Evolutionary conservation across 2,113 vertebrate species (phyloP).

Genomic region (Poeciliopsis occidentalis): DNA sequence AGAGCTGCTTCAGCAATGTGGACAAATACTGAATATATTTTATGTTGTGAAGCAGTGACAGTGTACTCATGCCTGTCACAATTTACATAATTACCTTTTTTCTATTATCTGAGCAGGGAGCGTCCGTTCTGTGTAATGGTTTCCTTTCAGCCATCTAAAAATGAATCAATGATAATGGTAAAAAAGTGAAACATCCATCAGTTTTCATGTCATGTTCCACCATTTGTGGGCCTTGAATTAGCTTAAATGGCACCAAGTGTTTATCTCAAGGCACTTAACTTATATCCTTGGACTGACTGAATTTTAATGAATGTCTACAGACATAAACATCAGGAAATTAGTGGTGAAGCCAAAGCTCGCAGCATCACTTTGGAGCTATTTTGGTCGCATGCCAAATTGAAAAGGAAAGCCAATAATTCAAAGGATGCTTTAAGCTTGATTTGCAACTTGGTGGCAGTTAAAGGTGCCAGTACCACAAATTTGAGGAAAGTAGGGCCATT

Average conservation of each 20-base stretch:
- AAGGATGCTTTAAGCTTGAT: constrained; percentile 2
- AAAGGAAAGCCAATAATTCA: background rate
- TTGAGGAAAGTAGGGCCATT: background rate
- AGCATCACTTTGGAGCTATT: background rate
- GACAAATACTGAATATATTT: background rate
- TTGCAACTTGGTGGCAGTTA: background rate
- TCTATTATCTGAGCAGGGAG: background rate
- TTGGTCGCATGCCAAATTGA: constrained; percentile 1
- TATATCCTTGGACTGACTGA: background rate
- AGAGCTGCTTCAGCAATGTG: background rate
- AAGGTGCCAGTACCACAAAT: constrained; percentile 3
- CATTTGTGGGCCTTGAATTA: background rate
- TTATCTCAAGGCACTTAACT: constrained; percentile 6
- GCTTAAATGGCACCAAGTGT: constrained; percentile 10
- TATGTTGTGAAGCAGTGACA: background rate
- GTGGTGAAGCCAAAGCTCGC: background rate
- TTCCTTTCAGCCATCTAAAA: background rate
- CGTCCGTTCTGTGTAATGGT: background rate
- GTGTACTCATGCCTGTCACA: background rate
- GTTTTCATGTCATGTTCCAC: background rate
- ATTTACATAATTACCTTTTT: background rate
- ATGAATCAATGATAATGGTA: background rate
- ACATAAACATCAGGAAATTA: constrained; percentile 6
- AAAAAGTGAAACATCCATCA: background rate
- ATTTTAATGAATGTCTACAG: constrained; percentile 10